A percentile compares a stretch with the other conserved stretches of the same genome.
phyloP scores from a whole-genome alignment of 53 echinoderm and acorn worm species.

The Echinometra lucunter region DNA sequence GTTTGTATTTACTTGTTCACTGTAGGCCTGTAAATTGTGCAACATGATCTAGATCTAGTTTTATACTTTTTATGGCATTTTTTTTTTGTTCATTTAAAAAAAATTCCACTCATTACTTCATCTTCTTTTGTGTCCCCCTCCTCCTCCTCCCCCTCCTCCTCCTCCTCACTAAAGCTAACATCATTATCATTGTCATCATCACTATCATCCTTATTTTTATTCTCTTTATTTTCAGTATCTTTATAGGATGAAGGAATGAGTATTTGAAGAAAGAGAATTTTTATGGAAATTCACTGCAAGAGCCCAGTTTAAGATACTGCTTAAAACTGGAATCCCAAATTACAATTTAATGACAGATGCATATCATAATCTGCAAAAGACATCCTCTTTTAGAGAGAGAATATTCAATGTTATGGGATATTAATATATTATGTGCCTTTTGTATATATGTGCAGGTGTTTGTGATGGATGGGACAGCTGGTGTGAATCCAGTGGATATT shows the following conservation, averaged over 20 bases:
- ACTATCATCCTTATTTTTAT: not conserved
- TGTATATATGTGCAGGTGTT: constrained; percentile 74
- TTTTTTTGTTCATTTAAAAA: not conserved
- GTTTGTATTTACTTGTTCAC: not conserved
- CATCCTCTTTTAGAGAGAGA: not conserved
- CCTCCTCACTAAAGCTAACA: too few species aligned
- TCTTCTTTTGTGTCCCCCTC: too few species aligned
- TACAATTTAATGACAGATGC: not conserved
- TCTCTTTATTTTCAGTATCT: not conserved
- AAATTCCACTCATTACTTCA: too few species aligned
- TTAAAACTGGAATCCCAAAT: not conserved
- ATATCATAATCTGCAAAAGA: not conserved
- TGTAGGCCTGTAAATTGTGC: not conserved
- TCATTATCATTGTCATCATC: too few species aligned
- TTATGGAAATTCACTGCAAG: too few species aligned
- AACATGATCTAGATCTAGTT: not conserved
- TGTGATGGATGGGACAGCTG: constrained; percentile 84
- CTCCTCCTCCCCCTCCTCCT: too few species aligned
- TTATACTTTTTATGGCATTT: not conserved
- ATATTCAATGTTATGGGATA: not conserved
- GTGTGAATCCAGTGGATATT: constrained; percentile 95
- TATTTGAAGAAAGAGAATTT: not conserved
- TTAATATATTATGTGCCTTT: not conserved
- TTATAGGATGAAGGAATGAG: not conserved
- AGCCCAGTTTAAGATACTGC: not conserved